These are phyloP conservation scores for Anoura caudifer DNA, from an alignment of 2,113 vertebrate genomes.

Conservation along the genomic window DNA sequence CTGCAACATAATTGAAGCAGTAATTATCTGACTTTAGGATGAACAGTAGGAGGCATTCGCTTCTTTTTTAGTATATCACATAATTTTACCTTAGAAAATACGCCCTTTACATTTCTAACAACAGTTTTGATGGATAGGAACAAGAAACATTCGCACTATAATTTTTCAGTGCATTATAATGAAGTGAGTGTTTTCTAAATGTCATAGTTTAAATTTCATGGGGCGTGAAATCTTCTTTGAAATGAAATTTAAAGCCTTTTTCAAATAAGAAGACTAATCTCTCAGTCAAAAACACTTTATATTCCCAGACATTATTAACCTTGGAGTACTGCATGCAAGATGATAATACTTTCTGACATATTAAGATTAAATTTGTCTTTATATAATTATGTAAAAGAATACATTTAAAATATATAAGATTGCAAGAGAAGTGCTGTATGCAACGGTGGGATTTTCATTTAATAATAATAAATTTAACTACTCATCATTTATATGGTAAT, in stretches of 20 bases:
- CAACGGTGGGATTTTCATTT: conserved; percentile 71
- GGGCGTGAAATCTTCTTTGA: conserved; percentile 80
- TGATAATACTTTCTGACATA: conserved; percentile 77
- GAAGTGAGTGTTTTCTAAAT: conserved; percentile 82
- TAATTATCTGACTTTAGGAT: conserved; percentile 69
- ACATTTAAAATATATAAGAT: conserved; percentile 72
- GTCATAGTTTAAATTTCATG: conserved; percentile 83
- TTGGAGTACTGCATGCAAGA: conserved; percentile 73
- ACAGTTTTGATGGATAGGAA: conserved; percentile 70
- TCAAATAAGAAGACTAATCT: conserved; percentile 78
- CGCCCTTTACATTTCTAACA: conserved; percentile 62
- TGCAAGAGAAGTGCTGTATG: conserved; percentile 50
- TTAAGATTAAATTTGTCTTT: conserved; percentile 77
- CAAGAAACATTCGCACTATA: conserved; percentile 63
- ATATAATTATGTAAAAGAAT: conserved; percentile 75
- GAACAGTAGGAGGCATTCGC: conserved; percentile 57
- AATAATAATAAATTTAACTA: conserved; percentile 72
- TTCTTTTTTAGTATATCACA: conserved; percentile 47
- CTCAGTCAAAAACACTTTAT: conserved; percentile 75
- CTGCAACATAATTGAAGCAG: conserved; percentile 49
- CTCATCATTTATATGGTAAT: conserved; percentile 61
- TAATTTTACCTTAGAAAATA: conserved; percentile 66
- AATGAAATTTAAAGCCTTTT: conserved; percentile 81
- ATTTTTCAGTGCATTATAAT: conserved; percentile 80
- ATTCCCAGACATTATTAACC: conserved; percentile 81